Conservation (phyloP, 2,888 invertebrate species). For the Archips xylosteana region DNA sequence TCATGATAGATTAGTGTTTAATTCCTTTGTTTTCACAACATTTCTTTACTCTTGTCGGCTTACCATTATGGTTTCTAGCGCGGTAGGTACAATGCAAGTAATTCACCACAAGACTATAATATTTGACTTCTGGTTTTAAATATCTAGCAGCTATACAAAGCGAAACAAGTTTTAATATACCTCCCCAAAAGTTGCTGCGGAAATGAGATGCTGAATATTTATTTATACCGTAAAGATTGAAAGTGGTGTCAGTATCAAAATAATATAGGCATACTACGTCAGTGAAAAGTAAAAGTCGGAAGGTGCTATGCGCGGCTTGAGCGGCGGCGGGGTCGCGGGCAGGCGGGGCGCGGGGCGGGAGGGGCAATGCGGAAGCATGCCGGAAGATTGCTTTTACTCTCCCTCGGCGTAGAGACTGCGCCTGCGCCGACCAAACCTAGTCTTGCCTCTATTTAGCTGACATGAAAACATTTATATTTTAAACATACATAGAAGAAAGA, state of each 20-base stretch:
- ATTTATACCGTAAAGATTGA: slow-evolving; percentile 37
- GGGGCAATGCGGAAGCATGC: slow-evolving; percentile 65
- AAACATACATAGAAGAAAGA: not conserved
- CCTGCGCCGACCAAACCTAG: slow-evolving; percentile 39
- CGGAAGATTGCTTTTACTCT: slow-evolving; percentile 82
- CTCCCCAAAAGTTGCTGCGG: not conserved
- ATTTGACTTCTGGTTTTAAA: not conserved
- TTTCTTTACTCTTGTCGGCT: no score
- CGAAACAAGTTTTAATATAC: not conserved
- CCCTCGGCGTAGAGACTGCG: slow-evolving; percentile 52
- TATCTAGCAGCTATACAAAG: not conserved
- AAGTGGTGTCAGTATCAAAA: slow-evolving; percentile 39
- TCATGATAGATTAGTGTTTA: not conserved
- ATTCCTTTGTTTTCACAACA: not conserved
- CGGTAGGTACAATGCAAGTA: not conserved
- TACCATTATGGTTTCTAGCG: no score
- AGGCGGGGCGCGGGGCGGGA: slow-evolving; percentile 42
- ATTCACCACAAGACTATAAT: not conserved
- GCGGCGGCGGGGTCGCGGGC: slow-evolving; percentile 44
- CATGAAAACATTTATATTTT: not conserved
- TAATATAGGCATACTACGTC: slow-evolving; percentile 49
- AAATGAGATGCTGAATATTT: slow-evolving; percentile 26
- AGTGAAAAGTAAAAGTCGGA: slow-evolving; percentile 79
- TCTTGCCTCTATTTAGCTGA: not conserved
- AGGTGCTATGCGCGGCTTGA: slow-evolving; percentile 51